phyloP scores from a whole-genome alignment of 2,888 invertebrate species.

The Sicus ferrugineus region DNA sequence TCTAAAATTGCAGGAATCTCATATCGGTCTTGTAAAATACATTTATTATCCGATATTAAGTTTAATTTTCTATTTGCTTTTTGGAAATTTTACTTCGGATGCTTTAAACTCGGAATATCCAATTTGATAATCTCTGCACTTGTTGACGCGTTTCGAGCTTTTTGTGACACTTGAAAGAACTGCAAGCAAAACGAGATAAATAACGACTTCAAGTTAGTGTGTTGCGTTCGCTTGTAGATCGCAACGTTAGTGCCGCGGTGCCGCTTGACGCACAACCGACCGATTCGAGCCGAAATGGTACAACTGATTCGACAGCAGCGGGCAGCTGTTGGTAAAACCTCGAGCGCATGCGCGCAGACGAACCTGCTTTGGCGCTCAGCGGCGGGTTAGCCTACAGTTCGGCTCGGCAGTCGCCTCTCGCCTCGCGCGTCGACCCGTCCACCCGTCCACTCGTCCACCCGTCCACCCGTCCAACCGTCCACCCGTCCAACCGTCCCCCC shows the following conservation, averaged over 20 bases:
- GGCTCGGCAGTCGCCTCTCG: neutral
- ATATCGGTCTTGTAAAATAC: too few relatives aligned
- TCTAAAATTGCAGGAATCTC: too few relatives aligned
- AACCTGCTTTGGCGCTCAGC: neutral
- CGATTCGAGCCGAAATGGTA: constrained; percentile 23
- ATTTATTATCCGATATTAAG: too few relatives aligned
- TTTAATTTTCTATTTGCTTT: too few relatives aligned
- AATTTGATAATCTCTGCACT: too few relatives aligned
- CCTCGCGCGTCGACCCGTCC: too few relatives aligned
- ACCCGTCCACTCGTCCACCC: too few relatives aligned
- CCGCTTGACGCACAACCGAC: constrained; percentile 15
- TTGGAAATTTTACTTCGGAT: too few relatives aligned
- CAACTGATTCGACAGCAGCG: constrained; percentile 24
- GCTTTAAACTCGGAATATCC: too few relatives aligned
- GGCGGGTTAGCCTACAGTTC: neutral
- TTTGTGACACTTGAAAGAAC: neutral
- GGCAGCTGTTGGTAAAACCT: constrained; percentile 21
- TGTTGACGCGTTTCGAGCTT: neutral
- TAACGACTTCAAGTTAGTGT: neutral
- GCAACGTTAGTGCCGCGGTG: neutral
- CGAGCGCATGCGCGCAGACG: constrained; percentile 2
- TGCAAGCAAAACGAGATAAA: neutral
- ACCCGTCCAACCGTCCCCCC: too few relatives aligned
- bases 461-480: too few relatives aligned
- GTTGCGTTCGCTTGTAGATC: neutral